These are phyloP conservation scores for Hylaea fasciaria DNA, from an alignment of 2,888 invertebrate species.

Conservation along the genomic window DNA sequence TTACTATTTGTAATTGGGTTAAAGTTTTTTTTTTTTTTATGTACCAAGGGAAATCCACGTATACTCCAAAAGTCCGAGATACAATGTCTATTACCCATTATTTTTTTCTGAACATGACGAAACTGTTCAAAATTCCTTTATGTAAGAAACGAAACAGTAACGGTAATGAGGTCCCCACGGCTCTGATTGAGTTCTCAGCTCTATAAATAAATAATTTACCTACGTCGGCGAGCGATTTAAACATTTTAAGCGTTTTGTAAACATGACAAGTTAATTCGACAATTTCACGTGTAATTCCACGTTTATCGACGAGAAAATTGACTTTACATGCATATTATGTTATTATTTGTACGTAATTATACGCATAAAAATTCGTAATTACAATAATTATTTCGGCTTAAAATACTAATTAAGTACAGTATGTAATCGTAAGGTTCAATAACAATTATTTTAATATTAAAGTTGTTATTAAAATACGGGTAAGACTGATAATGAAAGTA, in stretches of 20 bases:
- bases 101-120: background rate
- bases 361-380: constrained; percentile 6
- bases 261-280: constrained; percentile 39
- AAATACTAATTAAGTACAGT: background rate
- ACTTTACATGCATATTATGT: constrained; percentile 21
- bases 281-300: constrained; percentile 34
- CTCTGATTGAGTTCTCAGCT: constrained; percentile 22
- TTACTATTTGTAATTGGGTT: too few species aligned
- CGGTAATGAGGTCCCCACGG: background rate
- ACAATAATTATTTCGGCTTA: constrained; percentile 5
- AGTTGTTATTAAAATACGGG: too few species aligned
- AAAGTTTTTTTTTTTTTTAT: too few species aligned
- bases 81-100: too few species aligned
- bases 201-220: constrained; percentile 26
- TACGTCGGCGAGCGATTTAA: constrained; percentile 19
- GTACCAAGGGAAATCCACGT: too few species aligned
- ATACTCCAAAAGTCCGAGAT: too few species aligned
- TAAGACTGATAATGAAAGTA: too few species aligned
- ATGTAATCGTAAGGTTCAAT: background rate
- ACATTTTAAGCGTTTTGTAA: constrained; percentile 30
- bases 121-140: background rate
- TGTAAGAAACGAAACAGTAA: constrained; percentile 2
- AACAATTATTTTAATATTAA: too few species aligned
- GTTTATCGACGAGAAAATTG: constrained; percentile 34
- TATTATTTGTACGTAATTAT: constrained; percentile 13